Percentiles rank a stretch among this genome's conserved stretches.
Evolutionary conservation across 2,888 invertebrate genomes (phyloP).

Genomic region (Cacoxenus indagator): DNA sequence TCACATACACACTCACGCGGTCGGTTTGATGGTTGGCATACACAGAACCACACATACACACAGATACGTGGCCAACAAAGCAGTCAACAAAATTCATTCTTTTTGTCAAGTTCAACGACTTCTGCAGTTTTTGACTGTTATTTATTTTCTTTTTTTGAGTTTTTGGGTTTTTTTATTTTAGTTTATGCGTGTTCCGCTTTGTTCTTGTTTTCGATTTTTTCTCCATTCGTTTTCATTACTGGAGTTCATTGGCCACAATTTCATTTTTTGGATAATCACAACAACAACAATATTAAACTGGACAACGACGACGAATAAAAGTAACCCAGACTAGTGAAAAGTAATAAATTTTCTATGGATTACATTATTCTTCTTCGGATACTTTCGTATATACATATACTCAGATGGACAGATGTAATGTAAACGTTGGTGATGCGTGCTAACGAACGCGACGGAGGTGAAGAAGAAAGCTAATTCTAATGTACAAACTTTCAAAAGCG

Average conservation of each 20-base stretch:
- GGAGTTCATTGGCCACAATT: conserved; percentile 63
- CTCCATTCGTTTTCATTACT: conserved; percentile 68
- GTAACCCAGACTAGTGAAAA: conserved; percentile 27
- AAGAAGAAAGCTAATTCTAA: no score
- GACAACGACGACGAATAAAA: conserved; percentile 7
- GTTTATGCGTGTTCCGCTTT: conserved; percentile 32
- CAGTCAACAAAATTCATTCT: conserved; percentile 9
- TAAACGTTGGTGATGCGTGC: conserved; percentile 52
- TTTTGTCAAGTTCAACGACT: conserved; percentile 64
- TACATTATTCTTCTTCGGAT: conserved; percentile 18
- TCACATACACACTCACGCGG: conserved; percentile 26
- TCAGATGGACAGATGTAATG: conserved; percentile 38
- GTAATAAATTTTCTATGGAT: conserved; percentile 43
- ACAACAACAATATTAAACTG: conserved; percentile 22
- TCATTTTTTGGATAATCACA: conserved; percentile 20
- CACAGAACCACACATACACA: conserved; percentile 14
- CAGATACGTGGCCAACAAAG: not conserved
- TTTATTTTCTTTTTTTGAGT: conserved; percentile 36
- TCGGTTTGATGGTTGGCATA: no score
- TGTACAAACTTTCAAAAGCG: no score
- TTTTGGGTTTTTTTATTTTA: conserved; percentile 26
- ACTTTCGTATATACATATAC: not conserved
- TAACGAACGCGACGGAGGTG: conserved; percentile 15
- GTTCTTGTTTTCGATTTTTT: conserved; percentile 53
- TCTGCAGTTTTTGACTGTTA: conserved; percentile 54